Evolutionary conservation across 2,113 vertebrate species (phyloP).

Genomic region (Danionella cerebrum): DNA sequence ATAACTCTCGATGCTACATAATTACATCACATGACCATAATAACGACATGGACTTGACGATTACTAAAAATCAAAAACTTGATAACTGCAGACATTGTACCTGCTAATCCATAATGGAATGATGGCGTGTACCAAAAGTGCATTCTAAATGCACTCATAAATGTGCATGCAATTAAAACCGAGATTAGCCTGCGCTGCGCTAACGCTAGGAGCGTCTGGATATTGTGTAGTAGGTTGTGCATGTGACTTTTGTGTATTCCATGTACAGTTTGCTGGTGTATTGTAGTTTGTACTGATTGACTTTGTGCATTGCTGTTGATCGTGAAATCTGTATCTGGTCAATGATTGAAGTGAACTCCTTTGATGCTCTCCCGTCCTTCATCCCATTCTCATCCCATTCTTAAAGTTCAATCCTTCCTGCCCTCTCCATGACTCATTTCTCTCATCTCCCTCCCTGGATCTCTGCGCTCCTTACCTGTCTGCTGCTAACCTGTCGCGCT

Average conservation of each 20-base stretch:
- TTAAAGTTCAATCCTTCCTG: slow-evolving; percentile 26
- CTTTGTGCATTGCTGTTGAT: slow-evolving; percentile 32
- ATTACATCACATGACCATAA: too few relatives aligned
- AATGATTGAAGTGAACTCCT: slow-evolving; percentile 32
- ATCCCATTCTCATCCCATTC: neutral
- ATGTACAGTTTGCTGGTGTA: slow-evolving; percentile 36
- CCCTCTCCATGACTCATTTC: slow-evolving; percentile 39
- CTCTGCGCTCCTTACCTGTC: slow-evolving; percentile 8
- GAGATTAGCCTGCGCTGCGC: neutral
- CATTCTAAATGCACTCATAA: too few relatives aligned
- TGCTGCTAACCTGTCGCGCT: slow-evolving; percentile 2
- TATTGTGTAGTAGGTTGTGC: slow-evolving; percentile 25
- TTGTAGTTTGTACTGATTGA: slow-evolving; percentile 29
- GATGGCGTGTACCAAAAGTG: too few relatives aligned
- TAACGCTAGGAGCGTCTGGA: neutral
- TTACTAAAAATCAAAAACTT: too few relatives aligned
- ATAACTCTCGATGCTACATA: too few relatives aligned
- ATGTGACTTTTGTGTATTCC: slow-evolving; percentile 20
- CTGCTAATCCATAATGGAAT: too few relatives aligned
- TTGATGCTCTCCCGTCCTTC: slow-evolving; percentile 23
- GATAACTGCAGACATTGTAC: too few relatives aligned
- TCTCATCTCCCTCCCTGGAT: slow-evolving; percentile 33
- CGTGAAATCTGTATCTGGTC: slow-evolving; percentile 25
- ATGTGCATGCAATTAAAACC: neutral
- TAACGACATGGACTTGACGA: too few relatives aligned